phyloP scores from a whole-genome alignment of 2,113 vertebrate species.

The Scytalopus superciliaris region DNA sequence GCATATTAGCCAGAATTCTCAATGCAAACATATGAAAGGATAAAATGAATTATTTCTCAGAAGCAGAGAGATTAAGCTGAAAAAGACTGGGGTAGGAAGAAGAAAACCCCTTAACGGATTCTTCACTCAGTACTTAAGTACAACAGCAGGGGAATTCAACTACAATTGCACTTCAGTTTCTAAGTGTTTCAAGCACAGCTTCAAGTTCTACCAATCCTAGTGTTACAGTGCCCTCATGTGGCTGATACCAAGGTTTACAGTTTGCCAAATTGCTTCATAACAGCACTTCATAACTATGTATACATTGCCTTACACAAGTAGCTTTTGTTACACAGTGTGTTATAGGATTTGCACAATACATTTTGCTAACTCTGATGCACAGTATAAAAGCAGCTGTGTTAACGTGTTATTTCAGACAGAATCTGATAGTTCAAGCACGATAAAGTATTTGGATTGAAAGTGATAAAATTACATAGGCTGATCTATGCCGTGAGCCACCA shows the following conservation, averaged over 20 bases:
- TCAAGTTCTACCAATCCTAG: neutral
- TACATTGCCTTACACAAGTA: accelerated
- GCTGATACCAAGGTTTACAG: neutral
- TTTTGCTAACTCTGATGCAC: neutral
- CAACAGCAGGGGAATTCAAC: neutral
- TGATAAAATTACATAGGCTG: neutral
- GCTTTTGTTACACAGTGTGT: neutral
- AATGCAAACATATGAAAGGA: neutral
- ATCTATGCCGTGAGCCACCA: neutral
- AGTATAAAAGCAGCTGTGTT: neutral
- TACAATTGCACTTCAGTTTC: neutral
- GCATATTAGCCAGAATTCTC: neutral
- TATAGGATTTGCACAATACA: neutral
- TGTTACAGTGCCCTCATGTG: slow-evolving; percentile 64
- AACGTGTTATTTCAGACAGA: neutral
- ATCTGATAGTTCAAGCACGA: neutral
- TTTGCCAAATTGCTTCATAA: neutral
- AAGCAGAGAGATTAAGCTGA: neutral
- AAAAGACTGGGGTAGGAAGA: neutral
- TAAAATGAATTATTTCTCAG: neutral
- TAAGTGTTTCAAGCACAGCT: neutral
- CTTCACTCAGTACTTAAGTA: neutral
- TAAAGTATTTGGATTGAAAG: neutral
- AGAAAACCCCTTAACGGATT: neutral
- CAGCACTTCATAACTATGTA: neutral